These are phyloP conservation scores for Cranoglanis bouderius DNA, from an alignment of 2,113 vertebrate species.

Conservation along the genomic window DNA sequence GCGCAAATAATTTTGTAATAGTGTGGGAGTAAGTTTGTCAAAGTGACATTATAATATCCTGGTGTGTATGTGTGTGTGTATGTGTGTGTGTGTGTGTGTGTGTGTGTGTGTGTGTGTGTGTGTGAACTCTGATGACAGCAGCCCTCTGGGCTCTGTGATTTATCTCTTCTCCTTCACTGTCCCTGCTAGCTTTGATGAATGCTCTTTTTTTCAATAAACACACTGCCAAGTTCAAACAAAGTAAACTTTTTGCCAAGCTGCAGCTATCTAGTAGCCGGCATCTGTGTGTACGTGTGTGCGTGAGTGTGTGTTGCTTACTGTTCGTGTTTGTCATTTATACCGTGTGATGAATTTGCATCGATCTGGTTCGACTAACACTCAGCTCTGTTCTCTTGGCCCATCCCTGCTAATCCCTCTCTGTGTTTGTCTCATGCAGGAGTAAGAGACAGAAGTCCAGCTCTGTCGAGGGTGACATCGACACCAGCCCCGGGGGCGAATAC, in stretches of 20 bases:
- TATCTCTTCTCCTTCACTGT: conserved; percentile 34
- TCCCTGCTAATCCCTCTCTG: background rate
- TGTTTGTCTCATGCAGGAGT: conserved; percentile 73
- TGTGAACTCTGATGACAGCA: background rate
- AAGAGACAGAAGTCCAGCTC: conserved; percentile 97
- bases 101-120: background rate
- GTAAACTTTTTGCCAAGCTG: conserved; percentile 22
- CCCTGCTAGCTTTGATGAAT: conserved; percentile 48
- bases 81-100: conserved; percentile 4
- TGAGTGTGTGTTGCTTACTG: conserved; percentile 19
- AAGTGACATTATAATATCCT: background rate
- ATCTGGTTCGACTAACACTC: background rate
- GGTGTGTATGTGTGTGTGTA: conserved; percentile 2
- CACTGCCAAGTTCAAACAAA: conserved; percentile 34
- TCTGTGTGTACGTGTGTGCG: conserved; percentile 16
- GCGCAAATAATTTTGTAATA: background rate
- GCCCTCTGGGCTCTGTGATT: conserved; percentile 30
- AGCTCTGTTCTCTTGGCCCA: background rate
- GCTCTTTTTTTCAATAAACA: conserved; percentile 48
- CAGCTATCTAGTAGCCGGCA: background rate
- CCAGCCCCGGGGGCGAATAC: conserved; percentile 92
- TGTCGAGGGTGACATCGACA: conserved; percentile 93
- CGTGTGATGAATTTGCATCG: background rate
- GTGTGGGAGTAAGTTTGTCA: background rate
- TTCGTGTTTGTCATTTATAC: background rate